These are phyloP conservation scores for Entelurus aequoreus DNA, from an alignment of 2,113 vertebrate genomes.

Conservation along the genomic window DNA sequence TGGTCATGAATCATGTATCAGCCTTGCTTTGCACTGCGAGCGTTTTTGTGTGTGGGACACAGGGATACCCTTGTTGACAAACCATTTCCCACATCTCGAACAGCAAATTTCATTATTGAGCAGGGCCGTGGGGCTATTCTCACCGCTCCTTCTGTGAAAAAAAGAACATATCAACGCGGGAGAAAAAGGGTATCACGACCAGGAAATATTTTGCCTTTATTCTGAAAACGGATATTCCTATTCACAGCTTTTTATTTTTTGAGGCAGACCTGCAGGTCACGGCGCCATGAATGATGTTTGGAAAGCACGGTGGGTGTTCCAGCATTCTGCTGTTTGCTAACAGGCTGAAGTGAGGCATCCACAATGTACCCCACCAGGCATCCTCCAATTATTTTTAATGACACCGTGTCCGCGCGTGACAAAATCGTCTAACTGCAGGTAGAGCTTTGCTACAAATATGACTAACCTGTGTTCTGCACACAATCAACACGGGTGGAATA, in stretches of 20 bases:
- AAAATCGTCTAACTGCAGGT: neutral
- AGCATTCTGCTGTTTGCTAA: neutral
- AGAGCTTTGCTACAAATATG: neutral
- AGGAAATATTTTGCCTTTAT: constrained; percentile 21
- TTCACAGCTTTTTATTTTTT: constrained; percentile 10
- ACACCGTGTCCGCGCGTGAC: too few species aligned
- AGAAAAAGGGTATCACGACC: neutral
- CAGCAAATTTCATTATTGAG: constrained; percentile 49
- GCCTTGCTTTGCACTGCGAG: constrained; percentile 28
- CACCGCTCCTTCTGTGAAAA: constrained; percentile 15
- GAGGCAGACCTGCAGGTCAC: constrained; percentile 45
- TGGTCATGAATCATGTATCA: constrained; percentile 50
- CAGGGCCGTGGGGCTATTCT: constrained; percentile 14
- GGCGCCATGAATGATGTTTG: constrained; percentile 39
- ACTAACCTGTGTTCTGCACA: neutral
- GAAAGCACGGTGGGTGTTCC: constrained; percentile 27
- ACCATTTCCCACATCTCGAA: constrained; percentile 38
- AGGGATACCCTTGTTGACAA: constrained; percentile 59
- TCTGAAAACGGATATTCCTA: constrained; percentile 33
- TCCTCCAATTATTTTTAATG: too few species aligned
- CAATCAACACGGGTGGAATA: constrained; percentile 9
- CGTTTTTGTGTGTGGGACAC: constrained; percentile 37
- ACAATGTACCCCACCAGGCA: too few species aligned
- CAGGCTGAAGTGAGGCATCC: neutral
- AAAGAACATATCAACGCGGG: constrained; percentile 1